Evolutionary conservation across 2,113 vertebrate species (phyloP), one percentile per base, ranked within the genome.

Genomic region (Mola mola): DNA sequence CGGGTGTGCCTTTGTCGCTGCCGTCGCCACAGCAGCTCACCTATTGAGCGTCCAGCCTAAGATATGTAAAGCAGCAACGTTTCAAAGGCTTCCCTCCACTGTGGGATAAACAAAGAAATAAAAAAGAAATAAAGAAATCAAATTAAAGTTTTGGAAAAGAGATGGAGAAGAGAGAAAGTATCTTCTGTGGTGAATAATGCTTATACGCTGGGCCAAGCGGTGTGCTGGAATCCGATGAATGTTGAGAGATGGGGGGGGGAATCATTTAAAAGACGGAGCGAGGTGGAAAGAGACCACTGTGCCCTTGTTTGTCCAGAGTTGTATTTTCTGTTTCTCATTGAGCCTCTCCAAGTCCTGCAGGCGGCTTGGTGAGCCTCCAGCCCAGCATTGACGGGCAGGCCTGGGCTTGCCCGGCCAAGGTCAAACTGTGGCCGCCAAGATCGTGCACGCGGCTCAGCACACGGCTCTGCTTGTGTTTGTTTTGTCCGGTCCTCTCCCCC

Each of bases 61-160:
- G 82, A 85, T 52, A 86, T 88, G 87, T 84, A 87, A 83, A 89
- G 70, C 82, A 87, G 83, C 81, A 3, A n/a, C n/a, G n/a, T 64
- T 59, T 87, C 41, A 75, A 73, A 79, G 60, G 59, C 42, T 51
- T 34, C 44, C 43, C 61, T 79, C 55, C 5, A 17, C 67, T 84
- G 75, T 22, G 80, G 72, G 58, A 78, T 62, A 56, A 73, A 88
- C 81, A 88, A 84, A 17, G 37, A 40, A 13, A 19, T 8, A n/a
- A 40, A 19, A n/a, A n/a, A 81, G 78, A 87, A 51, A 84, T 71
- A 86, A 87, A 86, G 83, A 85, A 86, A 85, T 75, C 77, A 84
- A 86, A 85, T 77, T 57, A 85, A 84, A 81, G 60, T 40, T 63
- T 52, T 79, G 72, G 63, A 74, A 66, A 50, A 42, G 20, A 62